Evolutionary conservation across 2,113 vertebrate species (phyloP), one percentile per base, ranked within the genome.

Genomic region (Channa maculata): DNA sequence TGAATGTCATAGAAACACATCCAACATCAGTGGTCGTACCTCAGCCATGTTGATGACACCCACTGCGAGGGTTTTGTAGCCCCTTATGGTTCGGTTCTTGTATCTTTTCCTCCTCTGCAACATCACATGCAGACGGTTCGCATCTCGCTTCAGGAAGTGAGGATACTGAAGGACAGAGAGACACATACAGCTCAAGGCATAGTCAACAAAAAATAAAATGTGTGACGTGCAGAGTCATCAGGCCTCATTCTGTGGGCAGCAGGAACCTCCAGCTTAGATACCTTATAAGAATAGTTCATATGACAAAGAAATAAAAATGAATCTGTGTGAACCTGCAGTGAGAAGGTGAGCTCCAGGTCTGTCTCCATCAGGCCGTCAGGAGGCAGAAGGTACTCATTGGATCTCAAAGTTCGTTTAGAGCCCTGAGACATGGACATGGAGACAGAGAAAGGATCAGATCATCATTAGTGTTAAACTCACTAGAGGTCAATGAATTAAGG

Each of bases 331-430:
- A 92, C 93, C 93, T 94, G 93, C 61, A 94, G 80, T 0, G 92
- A 93, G 84, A 94, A 94, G 36, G 83, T 94, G 51, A 94, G 91
- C 86, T 93, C 90, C 84, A 94, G 90, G 6, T 93, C 91, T 0
- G 93, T 92, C 69, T 94, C 93, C 90, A 94, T 92, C 64, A 93
- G 74, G 1, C 93, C 90, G 14, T 84, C 82, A 0, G 91, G 88
- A 33, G 89, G 87, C 13, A 93, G 86, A 2, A 80, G 49, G 3
- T 92, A 94, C 68, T 94, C 93, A 9, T 89, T 93, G 52, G 93
- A 94, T 34, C 93, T 83, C 51, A 94, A 45, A 38, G 91, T 88
- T 24, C 93, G 67, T 53, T 94, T 94, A 0, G 92, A 94, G 24
- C 91, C 93, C 93, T 94, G 83, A 52, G 39, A 58, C 36, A 41